phyloP scores from a whole-genome alignment of 2,888 invertebrate genomes.

The Biston betularia region DNA sequence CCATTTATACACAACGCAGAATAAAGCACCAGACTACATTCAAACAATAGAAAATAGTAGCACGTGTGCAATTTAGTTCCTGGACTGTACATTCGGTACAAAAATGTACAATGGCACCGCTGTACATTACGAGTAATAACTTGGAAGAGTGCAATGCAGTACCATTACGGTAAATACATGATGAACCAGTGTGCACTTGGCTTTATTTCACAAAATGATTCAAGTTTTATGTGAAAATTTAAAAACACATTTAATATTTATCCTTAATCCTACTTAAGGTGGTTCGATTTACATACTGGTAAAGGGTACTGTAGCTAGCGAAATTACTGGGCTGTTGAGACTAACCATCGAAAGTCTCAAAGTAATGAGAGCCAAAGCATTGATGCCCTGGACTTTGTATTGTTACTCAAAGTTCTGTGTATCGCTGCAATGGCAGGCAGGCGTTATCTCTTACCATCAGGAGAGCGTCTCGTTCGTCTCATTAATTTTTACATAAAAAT shows the following conservation, averaged over 20 bases:
- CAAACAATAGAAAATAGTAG: constrained; percentile 22
- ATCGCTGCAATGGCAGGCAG: no score
- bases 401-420: no score
- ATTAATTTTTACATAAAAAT: no score
- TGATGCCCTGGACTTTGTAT: no score
- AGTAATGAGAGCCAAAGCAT: no score
- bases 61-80: constrained; percentile 10
- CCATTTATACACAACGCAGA: constrained; percentile 8
- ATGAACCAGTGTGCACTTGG: constrained; percentile 12
- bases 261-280: no score
- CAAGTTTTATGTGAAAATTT: constrained; percentile 6
- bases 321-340: no score
- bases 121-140: constrained; percentile 21
- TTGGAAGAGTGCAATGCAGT: constrained; percentile 20
- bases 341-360: no score
- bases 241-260: background rate
- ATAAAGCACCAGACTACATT: constrained; percentile 5
- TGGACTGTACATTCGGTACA: constrained; percentile 10
- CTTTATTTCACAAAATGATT: constrained; percentile 10
- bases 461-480: no score
- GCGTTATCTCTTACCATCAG: no score
- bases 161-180: constrained; percentile 29
- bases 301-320: no score
- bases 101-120: constrained; percentile 13
- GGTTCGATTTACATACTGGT: no score